Evolutionary conservation across 30 jellyfish, hydroid and myxozoan species (phyloP), one percentile per base, ranked within the genome.

Genomic region (Pseudorhiza aurosa): DNA sequence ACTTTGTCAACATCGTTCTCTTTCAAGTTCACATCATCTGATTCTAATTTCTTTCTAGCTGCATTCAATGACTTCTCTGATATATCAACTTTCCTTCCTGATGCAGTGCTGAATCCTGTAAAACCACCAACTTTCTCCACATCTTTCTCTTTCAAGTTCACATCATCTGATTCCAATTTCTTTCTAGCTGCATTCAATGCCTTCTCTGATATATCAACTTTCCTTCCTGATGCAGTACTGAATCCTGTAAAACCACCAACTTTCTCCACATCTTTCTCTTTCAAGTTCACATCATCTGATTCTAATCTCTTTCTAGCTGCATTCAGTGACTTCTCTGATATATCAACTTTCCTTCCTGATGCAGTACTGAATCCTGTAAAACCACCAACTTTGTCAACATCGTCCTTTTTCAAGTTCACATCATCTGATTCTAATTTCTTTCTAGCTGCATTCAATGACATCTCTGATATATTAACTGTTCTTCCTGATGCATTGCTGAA

Each of bases 361-460:
- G 82, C 97, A 51, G 95, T 88, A 25, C 75, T 65, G 51, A 88
- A 88, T 21, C 97, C 97, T 45, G 19, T 24, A 60, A 78, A 88
- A 36, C 21, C 32, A 26, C 25, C 1, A 26, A 24, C 64, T 24
- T 58, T 65, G 0, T 14, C 77, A 4, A 18, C 50, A n/a, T 42
- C 55, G 9, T 42, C 11, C 55, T 42, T 15, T 42, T 42, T 42
- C n/a, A n/a, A n/a, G n/a, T n/a, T n/a, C n/a, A n/a, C n/a, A 15
- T 26, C 71, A 26, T 19, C 69, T 27, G 75, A 25, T 27, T 28
- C 69, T 33, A 81, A 21, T 24, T 46, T 47, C 35, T 78, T 37
- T 74, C 40, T 31, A 15, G 96, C 96, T 51, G 68, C 82, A 17
- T 73, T 43, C 18, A 86, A 1, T 2, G 96, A 81, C 5, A 49